Conservation (phyloP, 2,113 vertebrate genomes). For the Petromus typicus region DNA sequence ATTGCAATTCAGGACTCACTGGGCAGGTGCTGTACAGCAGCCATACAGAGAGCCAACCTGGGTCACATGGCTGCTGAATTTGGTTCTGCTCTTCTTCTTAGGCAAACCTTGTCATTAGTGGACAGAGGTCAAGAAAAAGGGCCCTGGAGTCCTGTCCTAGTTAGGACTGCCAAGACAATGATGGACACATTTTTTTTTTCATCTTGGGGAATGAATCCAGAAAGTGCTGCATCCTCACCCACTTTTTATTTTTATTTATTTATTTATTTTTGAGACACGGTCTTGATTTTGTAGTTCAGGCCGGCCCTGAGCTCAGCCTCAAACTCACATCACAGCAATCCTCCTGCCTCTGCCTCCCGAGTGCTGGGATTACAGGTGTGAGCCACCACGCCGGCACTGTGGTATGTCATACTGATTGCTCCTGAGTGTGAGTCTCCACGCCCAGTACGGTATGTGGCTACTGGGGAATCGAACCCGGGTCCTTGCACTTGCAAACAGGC, state of each 20-base stretch:
- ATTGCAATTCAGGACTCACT: not conserved
- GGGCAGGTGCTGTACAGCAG: not conserved
- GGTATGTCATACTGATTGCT: no score
- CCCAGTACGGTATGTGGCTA: no score
- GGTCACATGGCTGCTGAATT: not conserved
- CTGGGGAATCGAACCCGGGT: no score
- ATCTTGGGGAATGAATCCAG: not conserved
- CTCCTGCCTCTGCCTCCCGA: no score
- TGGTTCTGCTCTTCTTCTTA: not conserved
- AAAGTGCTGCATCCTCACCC: not conserved
- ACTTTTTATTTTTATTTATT: no score
- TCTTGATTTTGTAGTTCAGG: no score
- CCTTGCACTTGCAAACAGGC: no score
- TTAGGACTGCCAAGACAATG: not conserved
- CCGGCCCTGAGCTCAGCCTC: no score
- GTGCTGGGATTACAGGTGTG: no score
- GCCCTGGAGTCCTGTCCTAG: not conserved
- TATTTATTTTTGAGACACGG: not conserved
- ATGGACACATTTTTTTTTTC: not conserved
- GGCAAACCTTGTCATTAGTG: not conserved
- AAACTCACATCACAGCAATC: no score
- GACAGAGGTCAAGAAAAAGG: not conserved
- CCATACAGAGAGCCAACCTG: not conserved
- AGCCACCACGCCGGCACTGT: no score
- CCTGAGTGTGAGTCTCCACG: no score